Evolutionary conservation across 2,888 invertebrate species (phyloP).

Genomic region (Digitonthophagus gazella): DNA sequence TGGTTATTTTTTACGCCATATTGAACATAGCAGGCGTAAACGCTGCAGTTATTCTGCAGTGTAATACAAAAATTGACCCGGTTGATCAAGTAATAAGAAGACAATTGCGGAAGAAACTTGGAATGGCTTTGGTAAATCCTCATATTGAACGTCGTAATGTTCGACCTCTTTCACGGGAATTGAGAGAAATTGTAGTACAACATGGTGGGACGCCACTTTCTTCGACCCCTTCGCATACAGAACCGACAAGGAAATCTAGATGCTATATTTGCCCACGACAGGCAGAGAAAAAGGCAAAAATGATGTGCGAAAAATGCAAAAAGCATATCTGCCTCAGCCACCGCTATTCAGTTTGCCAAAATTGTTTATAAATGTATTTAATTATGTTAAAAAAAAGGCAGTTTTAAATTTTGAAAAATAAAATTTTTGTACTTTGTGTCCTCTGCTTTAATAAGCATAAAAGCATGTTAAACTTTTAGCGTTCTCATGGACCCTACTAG

Average conservation of each 20-base stretch:
- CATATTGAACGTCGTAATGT: neutral
- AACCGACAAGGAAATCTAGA: neutral
- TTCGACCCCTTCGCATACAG: neutral
- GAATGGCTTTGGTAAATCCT: neutral
- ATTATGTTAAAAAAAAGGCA: neutral
- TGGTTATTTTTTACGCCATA: constrained; percentile 33
- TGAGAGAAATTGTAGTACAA: neutral
- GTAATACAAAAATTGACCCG: neutral
- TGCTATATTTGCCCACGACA: neutral
- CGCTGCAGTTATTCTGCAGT: neutral
- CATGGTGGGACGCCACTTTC: neutral
- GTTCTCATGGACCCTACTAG: neutral
- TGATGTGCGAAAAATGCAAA: neutral
- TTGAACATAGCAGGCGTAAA: constrained; percentile 28
- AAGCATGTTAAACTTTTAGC: neutral
- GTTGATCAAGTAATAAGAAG: neutral
- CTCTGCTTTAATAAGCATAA: neutral
- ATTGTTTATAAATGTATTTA: neutral
- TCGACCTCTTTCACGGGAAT: neutral
- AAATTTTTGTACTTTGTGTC: neutral
- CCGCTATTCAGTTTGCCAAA: neutral
- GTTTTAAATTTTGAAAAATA: neutral
- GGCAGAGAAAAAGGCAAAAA: neutral
- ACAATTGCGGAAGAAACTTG: neutral
- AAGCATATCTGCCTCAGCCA: neutral